Evolutionary conservation across 1,140 invertebrate genomes (phyloP).

Genomic region (Protaetia brevitarsis): DNA sequence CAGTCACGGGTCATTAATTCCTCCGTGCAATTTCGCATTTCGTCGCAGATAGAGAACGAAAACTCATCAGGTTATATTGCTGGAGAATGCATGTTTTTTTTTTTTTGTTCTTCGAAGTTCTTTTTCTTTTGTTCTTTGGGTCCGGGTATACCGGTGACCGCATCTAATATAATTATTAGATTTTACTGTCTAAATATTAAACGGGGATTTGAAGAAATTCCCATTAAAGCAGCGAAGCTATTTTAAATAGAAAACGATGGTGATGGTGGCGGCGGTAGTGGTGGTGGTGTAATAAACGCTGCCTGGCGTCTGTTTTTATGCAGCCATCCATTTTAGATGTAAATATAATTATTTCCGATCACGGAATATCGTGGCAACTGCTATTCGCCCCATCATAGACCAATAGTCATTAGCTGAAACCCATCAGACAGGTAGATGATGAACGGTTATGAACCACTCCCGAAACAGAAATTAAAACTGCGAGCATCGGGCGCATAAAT

Average conservation of each 20-base stretch:
- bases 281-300: slow-evolving; percentile 12
- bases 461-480: slow-evolving; percentile 27
- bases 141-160: slow-evolving; percentile 3
- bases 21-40: not conserved
- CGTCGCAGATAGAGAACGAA: not conserved
- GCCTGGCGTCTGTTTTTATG: slow-evolving; percentile 17
- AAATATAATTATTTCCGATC: slow-evolving; percentile 43
- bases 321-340: slow-evolving; percentile 37
- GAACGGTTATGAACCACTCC: slow-evolving; percentile 29
- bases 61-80: not conserved
- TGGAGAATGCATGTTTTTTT: not conserved
- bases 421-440: slow-evolving; percentile 35
- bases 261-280: too few species aligned
- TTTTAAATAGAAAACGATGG: slow-evolving; percentile 18
- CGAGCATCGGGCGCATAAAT: slow-evolving; percentile 18
- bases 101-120: not conserved
- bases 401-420: slow-evolving; percentile 40
- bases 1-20: not conserved
- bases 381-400: slow-evolving; percentile 37
- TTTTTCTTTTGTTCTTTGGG: slow-evolving; percentile 1
- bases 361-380: slow-evolving; percentile 37
- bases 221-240: slow-evolving; percentile 14
- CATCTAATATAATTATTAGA: slow-evolving; percentile 19
- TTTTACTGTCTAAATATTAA: slow-evolving; percentile 11
- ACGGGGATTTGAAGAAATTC: slow-evolving; percentile 5